Conservation (phyloP, 2,888 invertebrate species). For the Germaria angustata region DNA sequence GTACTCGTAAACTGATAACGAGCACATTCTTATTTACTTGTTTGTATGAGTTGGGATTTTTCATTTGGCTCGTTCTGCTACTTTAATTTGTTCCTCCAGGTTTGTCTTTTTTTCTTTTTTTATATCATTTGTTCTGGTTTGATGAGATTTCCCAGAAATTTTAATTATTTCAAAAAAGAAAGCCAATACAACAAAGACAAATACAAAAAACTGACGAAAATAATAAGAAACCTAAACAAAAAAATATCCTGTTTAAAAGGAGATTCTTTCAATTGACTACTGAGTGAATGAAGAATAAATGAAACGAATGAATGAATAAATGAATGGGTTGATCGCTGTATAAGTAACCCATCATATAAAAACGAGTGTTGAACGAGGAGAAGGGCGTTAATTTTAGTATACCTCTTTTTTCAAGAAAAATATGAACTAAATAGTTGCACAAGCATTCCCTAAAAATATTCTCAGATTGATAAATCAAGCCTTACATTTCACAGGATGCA, state of each 20-base stretch:
- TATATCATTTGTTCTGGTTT: slow-evolving; percentile 57
- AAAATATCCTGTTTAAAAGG: slow-evolving; percentile 47
- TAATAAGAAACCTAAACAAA: not conserved
- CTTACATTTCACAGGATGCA: too few species aligned
- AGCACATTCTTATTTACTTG: slow-evolving; percentile 40
- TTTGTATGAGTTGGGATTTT: slow-evolving; percentile 35
- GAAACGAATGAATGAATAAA: slow-evolving; percentile 17
- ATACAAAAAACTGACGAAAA: not conserved
- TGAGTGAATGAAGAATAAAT: slow-evolving; percentile 4
- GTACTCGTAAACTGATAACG: slow-evolving; percentile 63
- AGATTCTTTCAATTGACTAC: not conserved
- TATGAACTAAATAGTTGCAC: too few species aligned
- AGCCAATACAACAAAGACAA: slow-evolving; percentile 8
- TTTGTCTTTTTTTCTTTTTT: slow-evolving; percentile 43
- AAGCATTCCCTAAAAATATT: too few species aligned
- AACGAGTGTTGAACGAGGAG: not conserved
- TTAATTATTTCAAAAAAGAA: slow-evolving; percentile 73
- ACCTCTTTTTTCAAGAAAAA: too few species aligned
- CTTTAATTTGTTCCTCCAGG: slow-evolving; percentile 70
- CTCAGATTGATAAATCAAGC: too few species aligned
- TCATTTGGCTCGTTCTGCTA: slow-evolving; percentile 59
- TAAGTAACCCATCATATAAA: not conserved
- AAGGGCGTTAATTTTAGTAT: slow-evolving; percentile 12
- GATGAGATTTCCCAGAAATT: slow-evolving; percentile 76
- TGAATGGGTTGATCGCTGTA: not conserved